A percentile compares a stretch with the other conserved stretches of the same genome.
These are phyloP conservation scores for Adelphocoris suturalis DNA, from an alignment of 2,888 invertebrate genomes.

Conservation along the genomic window DNA sequence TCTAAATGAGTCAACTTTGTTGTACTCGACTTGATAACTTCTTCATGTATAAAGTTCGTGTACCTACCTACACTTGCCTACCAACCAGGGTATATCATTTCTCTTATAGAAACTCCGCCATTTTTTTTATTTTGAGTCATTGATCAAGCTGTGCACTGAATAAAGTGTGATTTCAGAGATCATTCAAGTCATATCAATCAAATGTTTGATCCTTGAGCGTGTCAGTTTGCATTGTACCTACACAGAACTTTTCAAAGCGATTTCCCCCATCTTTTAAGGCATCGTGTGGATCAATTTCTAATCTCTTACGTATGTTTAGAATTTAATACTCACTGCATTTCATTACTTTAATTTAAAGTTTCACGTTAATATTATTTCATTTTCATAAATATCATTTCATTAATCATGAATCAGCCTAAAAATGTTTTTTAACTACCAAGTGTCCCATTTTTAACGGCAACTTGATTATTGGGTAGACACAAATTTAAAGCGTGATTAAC, in stretches of 20 bases:
- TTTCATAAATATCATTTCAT: background rate
- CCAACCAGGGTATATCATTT: too few species aligned
- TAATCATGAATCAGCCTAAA: conserved; percentile 18
- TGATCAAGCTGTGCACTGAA: too few species aligned
- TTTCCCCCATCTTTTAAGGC: background rate
- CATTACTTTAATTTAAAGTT: background rate
- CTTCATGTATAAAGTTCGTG: background rate
- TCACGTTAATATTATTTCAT: background rate
- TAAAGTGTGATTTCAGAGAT: background rate
- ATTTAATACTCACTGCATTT: conserved; percentile 32
- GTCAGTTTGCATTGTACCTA: background rate
- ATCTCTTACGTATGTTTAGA: background rate
- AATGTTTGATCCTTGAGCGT: background rate
- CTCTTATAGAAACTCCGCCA: too few species aligned
- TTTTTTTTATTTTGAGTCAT: too few species aligned
- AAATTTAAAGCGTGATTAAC: conserved; percentile 29
- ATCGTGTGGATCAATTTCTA: background rate
- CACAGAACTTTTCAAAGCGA: background rate
- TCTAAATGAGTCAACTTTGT: background rate
- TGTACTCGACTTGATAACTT: background rate
- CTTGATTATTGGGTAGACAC: background rate
- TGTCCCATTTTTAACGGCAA: background rate
- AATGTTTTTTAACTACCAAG: background rate
- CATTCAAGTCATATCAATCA: conserved; percentile 15
- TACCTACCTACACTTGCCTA: too few species aligned